Evolutionary conservation across 2,113 vertebrate genomes (phyloP).

Genomic region (Blennius ocellaris): DNA sequence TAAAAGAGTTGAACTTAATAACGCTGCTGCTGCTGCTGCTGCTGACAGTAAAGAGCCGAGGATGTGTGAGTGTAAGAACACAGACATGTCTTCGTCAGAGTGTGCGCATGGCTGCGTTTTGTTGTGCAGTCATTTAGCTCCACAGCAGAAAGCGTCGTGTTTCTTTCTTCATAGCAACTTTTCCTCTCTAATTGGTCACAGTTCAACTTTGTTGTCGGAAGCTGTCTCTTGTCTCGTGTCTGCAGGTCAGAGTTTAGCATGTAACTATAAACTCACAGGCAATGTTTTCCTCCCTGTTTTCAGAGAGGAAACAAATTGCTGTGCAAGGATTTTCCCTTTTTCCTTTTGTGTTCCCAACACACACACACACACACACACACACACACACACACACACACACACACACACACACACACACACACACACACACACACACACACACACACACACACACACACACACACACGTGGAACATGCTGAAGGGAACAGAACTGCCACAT

Average conservation of each 20-base stretch:
- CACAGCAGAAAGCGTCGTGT: constrained; percentile 26
- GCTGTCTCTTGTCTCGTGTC: constrained; percentile 28
- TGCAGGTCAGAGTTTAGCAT: constrained; percentile 38
- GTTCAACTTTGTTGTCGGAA: constrained; percentile 57
- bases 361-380: neutral
- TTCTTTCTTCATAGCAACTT: constrained; percentile 51
- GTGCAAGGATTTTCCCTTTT: constrained; percentile 11
- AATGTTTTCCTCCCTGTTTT: constrained; percentile 1
- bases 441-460: neutral
- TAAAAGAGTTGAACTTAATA: constrained; percentile 3
- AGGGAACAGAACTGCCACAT: neutral
- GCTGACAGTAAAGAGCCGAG: constrained; percentile 22
- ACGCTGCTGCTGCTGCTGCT: constrained; percentile 1
- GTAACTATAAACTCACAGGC: constrained; percentile 25
- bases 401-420: neutral
- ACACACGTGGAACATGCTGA: neutral
- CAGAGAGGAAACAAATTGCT: constrained; percentile 27
- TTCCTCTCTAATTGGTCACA: constrained; percentile 65
- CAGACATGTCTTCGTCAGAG: neutral
- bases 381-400: neutral
- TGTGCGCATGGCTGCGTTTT: constrained; percentile 20
- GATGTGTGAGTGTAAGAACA: neutral
- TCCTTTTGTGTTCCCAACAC: constrained; percentile 6
- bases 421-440: neutral
- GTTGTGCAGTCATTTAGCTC: constrained; percentile 43